phyloP scores from a whole-genome alignment of 2,797 vertebrate species.

The Aphelocoma californica region DNA sequence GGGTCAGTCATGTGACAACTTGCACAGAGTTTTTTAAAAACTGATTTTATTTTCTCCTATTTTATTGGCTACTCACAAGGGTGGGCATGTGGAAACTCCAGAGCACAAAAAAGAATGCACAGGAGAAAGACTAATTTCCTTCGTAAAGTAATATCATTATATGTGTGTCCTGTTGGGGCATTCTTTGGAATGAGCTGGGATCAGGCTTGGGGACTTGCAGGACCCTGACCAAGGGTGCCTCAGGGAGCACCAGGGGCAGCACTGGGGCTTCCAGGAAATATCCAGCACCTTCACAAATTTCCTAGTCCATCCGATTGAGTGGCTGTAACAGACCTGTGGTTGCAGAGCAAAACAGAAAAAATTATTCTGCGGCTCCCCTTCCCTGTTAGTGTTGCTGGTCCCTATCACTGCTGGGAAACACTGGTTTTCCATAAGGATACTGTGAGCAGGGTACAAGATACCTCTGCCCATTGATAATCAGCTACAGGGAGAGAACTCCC shows the following conservation, averaged over 20 bases:
- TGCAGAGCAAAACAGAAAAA: not conserved
- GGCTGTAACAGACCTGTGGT: accelerated
- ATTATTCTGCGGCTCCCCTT: accelerated
- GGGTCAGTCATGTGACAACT: accelerated
- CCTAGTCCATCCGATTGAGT: not conserved
- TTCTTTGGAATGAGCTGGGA: not conserved
- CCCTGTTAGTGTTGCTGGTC: not conserved
- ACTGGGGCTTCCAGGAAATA: not conserved
- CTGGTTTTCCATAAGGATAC: not conserved
- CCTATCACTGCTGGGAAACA: not conserved
- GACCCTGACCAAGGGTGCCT: not conserved
- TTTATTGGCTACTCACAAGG: not conserved
- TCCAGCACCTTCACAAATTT: not conserved
- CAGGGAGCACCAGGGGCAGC: not conserved
- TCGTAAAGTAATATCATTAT: not conserved
- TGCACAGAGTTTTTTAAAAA: not conserved
- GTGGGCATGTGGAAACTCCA: not conserved
- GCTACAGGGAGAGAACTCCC: not conserved
- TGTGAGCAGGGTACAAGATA: not conserved
- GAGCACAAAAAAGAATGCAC: not conserved
- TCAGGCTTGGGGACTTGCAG: not conserved
- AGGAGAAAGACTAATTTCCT: not conserved
- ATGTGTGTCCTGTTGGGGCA: not conserved
- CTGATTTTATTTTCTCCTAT: not conserved
- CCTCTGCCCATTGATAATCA: not conserved